These are phyloP conservation scores for Stomatorhinus ivindoensis DNA, from an alignment of 2,113 vertebrate species.

Conservation along the genomic window DNA sequence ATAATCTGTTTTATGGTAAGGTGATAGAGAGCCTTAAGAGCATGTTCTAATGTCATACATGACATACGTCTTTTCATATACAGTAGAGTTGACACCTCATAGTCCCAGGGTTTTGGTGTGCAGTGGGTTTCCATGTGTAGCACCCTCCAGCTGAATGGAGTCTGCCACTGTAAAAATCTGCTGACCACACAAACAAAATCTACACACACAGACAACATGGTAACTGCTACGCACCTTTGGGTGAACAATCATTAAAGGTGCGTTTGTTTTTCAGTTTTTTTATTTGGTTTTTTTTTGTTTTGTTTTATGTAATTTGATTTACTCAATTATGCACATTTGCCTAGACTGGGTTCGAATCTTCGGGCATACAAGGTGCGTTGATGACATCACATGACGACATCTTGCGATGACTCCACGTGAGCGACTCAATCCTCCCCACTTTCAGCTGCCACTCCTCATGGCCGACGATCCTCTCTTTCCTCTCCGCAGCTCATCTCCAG, in stretches of 20 bases:
- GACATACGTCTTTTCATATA: neutral
- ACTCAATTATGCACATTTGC: neutral
- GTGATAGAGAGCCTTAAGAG: neutral
- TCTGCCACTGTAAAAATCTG: neutral
- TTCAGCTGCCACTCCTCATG: neutral
- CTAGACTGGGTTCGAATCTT: neutral
- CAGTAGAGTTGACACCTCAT: neutral
- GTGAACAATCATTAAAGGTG: neutral
- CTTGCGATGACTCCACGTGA: neutral
- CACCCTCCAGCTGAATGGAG: neutral
- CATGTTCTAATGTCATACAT: neutral
- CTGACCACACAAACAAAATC: neutral
- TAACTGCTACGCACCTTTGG: neutral
- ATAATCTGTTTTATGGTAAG: neutral
- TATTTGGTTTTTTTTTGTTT: neutral
- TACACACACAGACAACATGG: neutral
- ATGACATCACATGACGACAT: neutral
- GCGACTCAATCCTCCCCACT: neutral
- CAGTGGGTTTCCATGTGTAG: neutral
- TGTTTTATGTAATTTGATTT: neutral
- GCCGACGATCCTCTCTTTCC: slow-evolving; percentile 11
- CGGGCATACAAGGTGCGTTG: neutral
- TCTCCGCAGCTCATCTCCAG: slow-evolving; percentile 85
- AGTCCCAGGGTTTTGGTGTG: neutral
- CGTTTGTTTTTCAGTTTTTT: neutral